Evolutionary conservation across 2,888 invertebrate species (phyloP), one percentile per base, ranked within the genome.

Genomic region (Phaedon cochleariae): DNA sequence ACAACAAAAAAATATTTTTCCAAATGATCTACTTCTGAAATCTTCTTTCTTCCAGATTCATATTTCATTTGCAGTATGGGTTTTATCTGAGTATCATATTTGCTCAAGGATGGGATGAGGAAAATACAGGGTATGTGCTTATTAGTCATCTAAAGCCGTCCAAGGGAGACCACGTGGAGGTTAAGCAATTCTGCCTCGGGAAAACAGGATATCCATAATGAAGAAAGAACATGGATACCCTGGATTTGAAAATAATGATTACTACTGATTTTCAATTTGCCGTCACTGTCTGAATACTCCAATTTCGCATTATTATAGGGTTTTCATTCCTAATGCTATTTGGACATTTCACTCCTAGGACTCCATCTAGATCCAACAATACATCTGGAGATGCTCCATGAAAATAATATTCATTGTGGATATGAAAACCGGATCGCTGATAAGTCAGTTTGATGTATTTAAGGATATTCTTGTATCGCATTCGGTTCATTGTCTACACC

Each of bases 271-370:
- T 21, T 12, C 34, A 62, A 15, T n/a, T 12, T 20, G 7, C 41
- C 48, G 29, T 53, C 34, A 5, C 6, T 21, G 6, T n/a, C 20
- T 6, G 48, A 31, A 31, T 34, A 62, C 15, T 62, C 57, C 10
- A 58, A 45, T n/a, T 45, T 45, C 20, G n/a, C 48, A 18, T 26
- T 12, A 5, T 18, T 9, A n/a, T n/a, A 1, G 62, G 57, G 22
- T 62, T 31, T 4, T 26, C 0, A 48, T 48, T 6, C n/a, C 41
- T 46, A 10, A 20, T 12, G 1, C 12, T 34, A 46, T 15, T 55
- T 7, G 62, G 59, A 37, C 59, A 64, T 64, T 64, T 64, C 18
- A 64, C 29, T 48, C 59, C 64, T 18, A 64, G 18, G 4, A 53
- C 9, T 10, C 64, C 64, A 41, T 60, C 57, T 2, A 21, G 20